Evolutionary conservation across 2,888 invertebrate species (phyloP), one percentile per base, ranked within the genome.

Genomic region (Gari tellinella): DNA sequence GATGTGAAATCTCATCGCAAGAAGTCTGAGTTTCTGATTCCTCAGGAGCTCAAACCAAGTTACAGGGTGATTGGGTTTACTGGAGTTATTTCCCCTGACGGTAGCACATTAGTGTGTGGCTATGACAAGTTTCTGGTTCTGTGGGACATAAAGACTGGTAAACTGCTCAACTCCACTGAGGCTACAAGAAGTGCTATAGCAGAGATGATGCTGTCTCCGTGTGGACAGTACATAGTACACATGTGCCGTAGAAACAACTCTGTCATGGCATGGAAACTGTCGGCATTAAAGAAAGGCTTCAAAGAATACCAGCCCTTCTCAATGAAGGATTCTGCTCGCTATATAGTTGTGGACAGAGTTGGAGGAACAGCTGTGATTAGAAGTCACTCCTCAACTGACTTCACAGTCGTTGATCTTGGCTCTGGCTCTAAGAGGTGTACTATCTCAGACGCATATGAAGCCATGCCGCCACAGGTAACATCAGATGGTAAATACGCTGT

Each of bases 401-500:
- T 83, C 38, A 64, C 66, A 2, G 68, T 85, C 0, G 49, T 85
- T 23, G 82, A 84, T 65, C 43, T 83, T 1, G 43, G 43, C 1
- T 38, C 49, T 8, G 84, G 85, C 1, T 51, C 45, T 2, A 66
- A 73, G 19, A 66, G 66, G 21, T 74, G 68, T 14, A 56, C 52
- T 2, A 68, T 82, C 12, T 70, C 81, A 0, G n/a, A 60, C n/a
- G 72, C 76, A 0, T 75, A 68, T 53, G 81, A 82, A 43, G 74
- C 62, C 10, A 80, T 81, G 81, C 48, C 61, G 40, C 84, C 85
- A 12, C 38, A 40, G 2, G 57, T 85, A 3, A 72, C 82, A 2
- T 56, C 64, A 14, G 81, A 84, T 73, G 85, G 85, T 12, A 73
- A 72, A 58, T 80, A 82, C 63, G 79, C 74, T 17, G 75, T 84